Evolutionary conservation across 2,888 invertebrate genomes (phyloP).

Genomic region (Parasteatoda lunata): DNA sequence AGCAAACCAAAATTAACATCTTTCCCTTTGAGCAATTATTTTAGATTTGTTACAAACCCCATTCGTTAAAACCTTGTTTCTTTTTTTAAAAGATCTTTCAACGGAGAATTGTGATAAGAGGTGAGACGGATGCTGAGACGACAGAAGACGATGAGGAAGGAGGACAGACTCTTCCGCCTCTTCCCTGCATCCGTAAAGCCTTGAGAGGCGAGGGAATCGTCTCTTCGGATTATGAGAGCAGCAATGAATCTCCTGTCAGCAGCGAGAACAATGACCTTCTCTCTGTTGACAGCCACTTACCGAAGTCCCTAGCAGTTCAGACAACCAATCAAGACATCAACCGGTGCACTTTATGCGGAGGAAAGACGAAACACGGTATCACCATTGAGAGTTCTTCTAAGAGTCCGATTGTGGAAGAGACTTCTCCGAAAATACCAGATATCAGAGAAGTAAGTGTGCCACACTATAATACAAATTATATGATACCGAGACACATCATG

Average conservation of each 20-base stretch:
- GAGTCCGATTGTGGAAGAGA: conserved; percentile 39
- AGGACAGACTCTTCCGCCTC: conserved; percentile 48
- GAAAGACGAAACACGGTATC: conserved; percentile 47
- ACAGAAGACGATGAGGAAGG: conserved; percentile 68
- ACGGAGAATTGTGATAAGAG: conserved; percentile 19
- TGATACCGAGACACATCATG: no score
- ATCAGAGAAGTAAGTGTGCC: conserved; percentile 24
- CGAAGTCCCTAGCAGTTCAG: conserved; percentile 59
- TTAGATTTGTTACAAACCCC: no score
- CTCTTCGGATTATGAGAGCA: conserved; percentile 74
- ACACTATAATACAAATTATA: no score
- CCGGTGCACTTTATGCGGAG: conserved; percentile 64
- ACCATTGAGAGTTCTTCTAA: conserved; percentile 33
- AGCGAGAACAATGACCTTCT: conserved; percentile 64
- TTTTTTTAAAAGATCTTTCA: conserved; percentile 27
- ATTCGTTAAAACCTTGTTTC: background rate
- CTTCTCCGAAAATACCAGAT: conserved; percentile 36
- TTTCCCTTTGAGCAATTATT: no score
- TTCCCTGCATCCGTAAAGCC: conserved; percentile 69
- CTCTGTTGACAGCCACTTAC: conserved; percentile 16
- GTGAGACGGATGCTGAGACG: conserved; percentile 55
- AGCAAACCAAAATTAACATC: no score
- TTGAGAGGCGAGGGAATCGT: conserved; percentile 57
- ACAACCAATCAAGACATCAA: conserved; percentile 21
- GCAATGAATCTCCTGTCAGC: conserved; percentile 75